A percentile compares a stretch with the other conserved stretches of the same genome.
These are phyloP conservation scores for Hylyphantes graminicola DNA, from an alignment of 1,140 invertebrate species.

Conservation along the genomic window DNA sequence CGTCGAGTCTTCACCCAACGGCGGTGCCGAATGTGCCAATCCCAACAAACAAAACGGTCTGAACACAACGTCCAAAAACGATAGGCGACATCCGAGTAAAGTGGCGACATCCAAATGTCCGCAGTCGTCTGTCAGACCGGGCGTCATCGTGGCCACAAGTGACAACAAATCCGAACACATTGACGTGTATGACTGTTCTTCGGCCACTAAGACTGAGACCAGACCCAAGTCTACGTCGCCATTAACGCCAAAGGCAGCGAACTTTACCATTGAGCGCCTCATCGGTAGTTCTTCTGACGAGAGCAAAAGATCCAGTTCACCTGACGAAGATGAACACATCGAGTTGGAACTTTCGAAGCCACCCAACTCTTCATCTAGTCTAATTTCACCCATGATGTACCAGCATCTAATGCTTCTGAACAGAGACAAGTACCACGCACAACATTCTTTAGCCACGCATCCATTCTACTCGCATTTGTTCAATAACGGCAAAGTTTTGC, in stretches of 20 bases:
- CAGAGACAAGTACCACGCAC: conserved; percentile 41
- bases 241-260: conserved; percentile 49
- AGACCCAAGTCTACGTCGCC: conserved; percentile 40
- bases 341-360: conserved; percentile 3
- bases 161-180: neutral
- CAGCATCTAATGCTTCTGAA: conserved; percentile 47
- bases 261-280: conserved; percentile 51
- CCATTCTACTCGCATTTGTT: conserved; percentile 42
- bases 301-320: conserved; percentile 15
- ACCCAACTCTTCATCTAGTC: neutral
- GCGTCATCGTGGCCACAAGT: conserved; percentile 27
- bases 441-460: neutral
- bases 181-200: neutral
- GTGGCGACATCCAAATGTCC: neutral
- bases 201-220: neutral
- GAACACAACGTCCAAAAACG: neutral
- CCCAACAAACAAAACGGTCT: neutral
- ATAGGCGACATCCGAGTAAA: conserved; percentile 6
- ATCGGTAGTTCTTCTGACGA: conserved; percentile 34
- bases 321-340: conserved; percentile 4
- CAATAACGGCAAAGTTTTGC: conserved; percentile 33
- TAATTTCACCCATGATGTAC: conserved; percentile 29
- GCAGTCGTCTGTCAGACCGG: neutral
- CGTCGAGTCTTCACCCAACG: neutral
- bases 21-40: neutral